Evolutionary conservation across 2,888 invertebrate species (phyloP).

Genomic region (Sepioteuthis lessoniana): DNA sequence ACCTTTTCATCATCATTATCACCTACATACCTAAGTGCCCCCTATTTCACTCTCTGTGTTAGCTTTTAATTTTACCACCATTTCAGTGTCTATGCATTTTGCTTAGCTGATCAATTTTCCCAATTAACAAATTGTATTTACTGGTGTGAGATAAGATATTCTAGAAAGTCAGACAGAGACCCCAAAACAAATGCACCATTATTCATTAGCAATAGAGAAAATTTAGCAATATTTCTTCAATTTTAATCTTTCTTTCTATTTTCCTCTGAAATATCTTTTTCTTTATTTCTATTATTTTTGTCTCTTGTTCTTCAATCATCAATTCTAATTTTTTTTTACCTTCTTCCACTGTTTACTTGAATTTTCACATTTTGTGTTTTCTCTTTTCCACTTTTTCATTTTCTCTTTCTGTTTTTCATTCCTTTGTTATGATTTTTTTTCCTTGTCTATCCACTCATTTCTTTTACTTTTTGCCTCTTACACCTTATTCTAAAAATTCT

Average conservation of each 20-base stretch:
- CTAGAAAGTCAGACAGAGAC: neutral
- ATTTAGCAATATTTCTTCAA: neutral
- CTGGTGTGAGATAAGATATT: neutral
- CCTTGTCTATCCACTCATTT: too few relatives aligned
- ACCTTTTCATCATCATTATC: too few relatives aligned
- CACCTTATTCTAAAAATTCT: too few relatives aligned
- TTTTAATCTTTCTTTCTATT: neutral
- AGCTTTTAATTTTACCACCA: neutral
- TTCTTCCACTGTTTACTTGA: neutral
- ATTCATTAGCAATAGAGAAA: neutral
- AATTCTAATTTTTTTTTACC: neutral
- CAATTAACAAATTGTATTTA: neutral
- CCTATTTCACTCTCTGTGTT: neutral
- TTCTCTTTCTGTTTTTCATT: too few relatives aligned
- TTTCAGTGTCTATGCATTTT: neutral
- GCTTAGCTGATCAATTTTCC: neutral
- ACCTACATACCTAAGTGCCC: neutral
- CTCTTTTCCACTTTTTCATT: too few relatives aligned
- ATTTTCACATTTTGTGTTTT: too few relatives aligned
- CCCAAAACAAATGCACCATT: neutral
- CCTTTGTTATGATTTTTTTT: too few relatives aligned
- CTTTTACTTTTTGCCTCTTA: too few relatives aligned
- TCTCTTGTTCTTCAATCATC: neutral
- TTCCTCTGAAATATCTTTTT: too few relatives aligned
- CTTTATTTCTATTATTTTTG: neutral